Base-by-base conservation (phyloP, 2,888 invertebrate species). In the Aromia moschata region DNA sequence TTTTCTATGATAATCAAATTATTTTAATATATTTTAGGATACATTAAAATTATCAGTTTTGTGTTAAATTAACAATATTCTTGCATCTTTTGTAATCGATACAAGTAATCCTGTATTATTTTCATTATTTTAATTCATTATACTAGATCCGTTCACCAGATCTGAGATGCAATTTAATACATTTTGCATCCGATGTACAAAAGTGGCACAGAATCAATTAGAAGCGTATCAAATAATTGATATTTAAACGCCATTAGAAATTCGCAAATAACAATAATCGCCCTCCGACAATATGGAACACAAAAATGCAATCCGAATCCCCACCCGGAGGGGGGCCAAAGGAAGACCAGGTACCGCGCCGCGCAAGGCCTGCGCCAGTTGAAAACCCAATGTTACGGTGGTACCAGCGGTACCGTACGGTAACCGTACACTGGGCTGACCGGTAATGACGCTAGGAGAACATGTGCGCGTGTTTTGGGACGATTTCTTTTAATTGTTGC, bases 401-500 rank as follows among this genome's bases (percentile, higher is more conserved):
- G 62, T 64, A 64, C 64, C 30, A 43, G 33, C 58, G 49, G 62
- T 64, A 64, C 64, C 64, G 64, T 64, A 54, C 58, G 54, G 53
- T 64, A 62, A 64, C 64, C 64, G 64, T 64, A 62, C 55, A 36
- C 51, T 47, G 40, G 44, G 36, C 47, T 47, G 37, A 47, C 47
- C 47, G 47, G 44, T 51, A 41, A 56, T 56, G 51, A 51, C 38
- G 18, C 33, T 41, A 11, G 44, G 33, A 18, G 10, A 45, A 43
- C 59, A 56, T 53, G 58, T 60, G 60, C 56, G 60, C 63, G 63
- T 57, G 60, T 17, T 53, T 49, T 49, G 36, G 31, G 40, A 25
- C 16, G 49, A 55, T 56, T 60, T 63, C 41, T 56, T 54, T 36
- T 54, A 52, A 55, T 58, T 47, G 36, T 17, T 36, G 18, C 47